Evolutionary conservation across 92 coral and sea anemone genomes (phyloP).

Genomic region (Nematostella vectensis): DNA sequence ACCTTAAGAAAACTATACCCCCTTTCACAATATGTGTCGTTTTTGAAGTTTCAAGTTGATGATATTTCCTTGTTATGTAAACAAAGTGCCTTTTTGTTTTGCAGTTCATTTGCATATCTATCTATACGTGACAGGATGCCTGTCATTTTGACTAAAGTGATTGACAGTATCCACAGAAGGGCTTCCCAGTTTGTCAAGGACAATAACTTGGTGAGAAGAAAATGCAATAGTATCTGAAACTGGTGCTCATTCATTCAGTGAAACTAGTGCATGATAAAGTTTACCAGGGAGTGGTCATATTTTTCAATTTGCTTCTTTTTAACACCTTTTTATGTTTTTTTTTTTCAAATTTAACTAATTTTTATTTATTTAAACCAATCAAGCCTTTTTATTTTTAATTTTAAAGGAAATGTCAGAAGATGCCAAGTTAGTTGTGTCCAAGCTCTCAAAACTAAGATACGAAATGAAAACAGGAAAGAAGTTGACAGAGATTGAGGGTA

Average conservation of each 20-base stretch:
- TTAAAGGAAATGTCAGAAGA: conserved; percentile 71
- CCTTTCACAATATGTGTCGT: too few species aligned
- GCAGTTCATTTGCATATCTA: conserved; percentile 86
- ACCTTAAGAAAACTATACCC: too few species aligned
- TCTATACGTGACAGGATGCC: conserved; percentile 90
- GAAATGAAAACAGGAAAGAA: conserved; percentile 80
- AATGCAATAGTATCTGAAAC: too few species aligned
- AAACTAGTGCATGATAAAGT: too few species aligned
- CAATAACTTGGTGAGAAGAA: conserved; percentile 32
- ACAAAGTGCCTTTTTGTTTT: neutral
- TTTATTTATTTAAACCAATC: too few species aligned
- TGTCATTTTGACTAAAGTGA: conserved; percentile 83
- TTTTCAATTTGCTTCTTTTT: too few species aligned
- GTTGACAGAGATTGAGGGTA: conserved; percentile 49
- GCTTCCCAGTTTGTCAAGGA: conserved; percentile 55
- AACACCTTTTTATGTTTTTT: too few species aligned
- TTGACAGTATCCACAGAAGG: conserved; percentile 67
- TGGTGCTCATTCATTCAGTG: too few species aligned
- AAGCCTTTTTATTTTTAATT: neutral
- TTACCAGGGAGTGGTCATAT: too few species aligned
- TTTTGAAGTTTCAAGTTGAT: too few species aligned
- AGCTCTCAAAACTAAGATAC: conserved; percentile 75
- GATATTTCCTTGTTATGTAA: too few species aligned
- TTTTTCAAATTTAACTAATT: too few species aligned
- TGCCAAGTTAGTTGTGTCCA: conserved; percentile 60